Conservation (phyloP, 2,888 invertebrate genomes). For the Agriopis marginaria region DNA sequence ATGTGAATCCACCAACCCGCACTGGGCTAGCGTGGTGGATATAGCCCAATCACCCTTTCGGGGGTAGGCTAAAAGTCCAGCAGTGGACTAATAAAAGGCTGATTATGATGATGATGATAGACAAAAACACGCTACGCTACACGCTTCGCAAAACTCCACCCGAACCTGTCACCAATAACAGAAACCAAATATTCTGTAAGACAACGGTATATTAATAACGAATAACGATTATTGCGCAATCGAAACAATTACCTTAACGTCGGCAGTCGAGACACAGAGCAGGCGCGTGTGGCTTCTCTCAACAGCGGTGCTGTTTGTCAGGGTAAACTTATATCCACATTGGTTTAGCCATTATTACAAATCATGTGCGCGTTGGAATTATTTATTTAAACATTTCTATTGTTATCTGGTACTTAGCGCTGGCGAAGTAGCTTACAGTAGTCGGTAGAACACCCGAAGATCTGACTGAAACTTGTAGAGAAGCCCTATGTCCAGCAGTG, state of each 20-base stretch:
- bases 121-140: neutral
- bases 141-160: neutral
- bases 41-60: no score
- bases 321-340: constrained; percentile 6
- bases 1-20: no score
- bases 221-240: constrained; percentile 25
- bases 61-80: no score
- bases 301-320: constrained; percentile 11
- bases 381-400: neutral
- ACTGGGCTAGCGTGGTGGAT: no score
- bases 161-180: constrained; percentile 17
- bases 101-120: no score
- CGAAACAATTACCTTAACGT: constrained; percentile 23
- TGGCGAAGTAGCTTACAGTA: no score
- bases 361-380: neutral
- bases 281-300: constrained; percentile 30
- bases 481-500: no score
- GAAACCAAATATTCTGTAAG: constrained; percentile 9
- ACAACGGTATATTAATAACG: constrained; percentile 24
- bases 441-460: no score
- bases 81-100: no score
- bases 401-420: no score
- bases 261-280: constrained; percentile 13
- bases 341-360: constrained; percentile 13
- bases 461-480: no score